Evolutionary conservation across 2,113 vertebrate species (phyloP).

Genomic region (Daubentonia madagascariensis): DNA sequence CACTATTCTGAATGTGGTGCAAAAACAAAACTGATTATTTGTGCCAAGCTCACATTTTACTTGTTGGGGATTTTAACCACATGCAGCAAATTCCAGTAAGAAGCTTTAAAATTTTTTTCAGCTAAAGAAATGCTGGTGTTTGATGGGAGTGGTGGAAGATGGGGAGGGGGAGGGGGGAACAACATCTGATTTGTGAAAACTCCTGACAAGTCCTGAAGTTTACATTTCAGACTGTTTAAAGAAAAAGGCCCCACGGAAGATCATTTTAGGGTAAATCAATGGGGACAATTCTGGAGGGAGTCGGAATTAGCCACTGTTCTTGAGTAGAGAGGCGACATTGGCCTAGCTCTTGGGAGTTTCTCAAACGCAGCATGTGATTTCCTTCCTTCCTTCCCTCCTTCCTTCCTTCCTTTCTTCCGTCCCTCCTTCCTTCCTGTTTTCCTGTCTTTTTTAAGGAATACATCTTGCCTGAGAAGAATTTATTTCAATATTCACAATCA

Average conservation of each 20-base stretch:
- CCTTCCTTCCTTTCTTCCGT: not conserved
- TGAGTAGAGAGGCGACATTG: not conserved
- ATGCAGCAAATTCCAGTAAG: conserved; percentile 60
- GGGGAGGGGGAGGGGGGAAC: accelerated
- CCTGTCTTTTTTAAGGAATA: not conserved
- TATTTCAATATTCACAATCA: not conserved
- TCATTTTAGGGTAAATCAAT: not conserved
- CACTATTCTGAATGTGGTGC: not conserved
- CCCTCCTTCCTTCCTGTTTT: too few relatives aligned
- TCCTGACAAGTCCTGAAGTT: not conserved
- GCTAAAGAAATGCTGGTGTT: not conserved
- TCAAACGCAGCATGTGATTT: not conserved
- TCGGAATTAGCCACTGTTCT: not conserved
- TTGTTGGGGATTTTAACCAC: conserved; percentile 56
- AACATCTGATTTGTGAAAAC: not conserved
- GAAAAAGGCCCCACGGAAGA: not conserved
- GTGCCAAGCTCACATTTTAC: conserved; percentile 45
- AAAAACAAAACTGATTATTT: conserved; percentile 1
- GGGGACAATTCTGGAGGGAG: not conserved
- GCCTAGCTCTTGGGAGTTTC: not conserved
- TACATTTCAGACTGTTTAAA: not conserved
- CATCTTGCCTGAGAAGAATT: not conserved
- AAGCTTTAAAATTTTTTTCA: conserved; percentile 53
- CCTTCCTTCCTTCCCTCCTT: too few relatives aligned
- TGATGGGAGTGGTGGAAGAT: too few relatives aligned